These are phyloP conservation scores for Prietella phreatophila DNA, from an alignment of 2,113 vertebrate species.

Conservation along the genomic window DNA sequence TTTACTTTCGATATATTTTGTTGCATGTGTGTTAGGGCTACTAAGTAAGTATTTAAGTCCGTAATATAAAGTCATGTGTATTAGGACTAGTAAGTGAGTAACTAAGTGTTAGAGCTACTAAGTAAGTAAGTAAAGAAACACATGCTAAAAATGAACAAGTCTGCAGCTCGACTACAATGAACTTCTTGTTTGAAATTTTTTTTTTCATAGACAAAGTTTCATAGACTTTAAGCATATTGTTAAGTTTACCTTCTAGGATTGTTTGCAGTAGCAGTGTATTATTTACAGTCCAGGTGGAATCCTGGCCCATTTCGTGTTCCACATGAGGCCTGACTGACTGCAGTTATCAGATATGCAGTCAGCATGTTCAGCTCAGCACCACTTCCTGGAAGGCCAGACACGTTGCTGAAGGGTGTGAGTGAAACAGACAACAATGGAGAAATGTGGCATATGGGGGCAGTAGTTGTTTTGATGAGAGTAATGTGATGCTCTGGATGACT, in stretches of 20 bases:
- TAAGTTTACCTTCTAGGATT: not conserved
- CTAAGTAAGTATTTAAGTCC: not conserved
- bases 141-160: not conserved
- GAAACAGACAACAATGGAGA: constrained; percentile 15
- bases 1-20: not conserved
- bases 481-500: constrained; percentile 61
- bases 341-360: constrained; percentile 38
- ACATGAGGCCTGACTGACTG: not conserved
- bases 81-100: not conserved
- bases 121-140: not conserved
- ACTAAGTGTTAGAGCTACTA: not conserved
- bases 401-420: not conserved
- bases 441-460: constrained; percentile 36
- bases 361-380: constrained; percentile 31
- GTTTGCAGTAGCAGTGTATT: not conserved
- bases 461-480: constrained; percentile 51
- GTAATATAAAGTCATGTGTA: not conserved
- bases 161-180: not conserved
- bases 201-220: no score
- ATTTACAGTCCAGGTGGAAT: not conserved
- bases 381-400: constrained; percentile 44
- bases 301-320: not conserved
- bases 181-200: not conserved
- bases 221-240: not conserved
- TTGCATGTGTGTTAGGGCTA: not conserved